Evolutionary conservation across 2,113 vertebrate species (phyloP).

Genomic region (Cariama cristata): DNA sequence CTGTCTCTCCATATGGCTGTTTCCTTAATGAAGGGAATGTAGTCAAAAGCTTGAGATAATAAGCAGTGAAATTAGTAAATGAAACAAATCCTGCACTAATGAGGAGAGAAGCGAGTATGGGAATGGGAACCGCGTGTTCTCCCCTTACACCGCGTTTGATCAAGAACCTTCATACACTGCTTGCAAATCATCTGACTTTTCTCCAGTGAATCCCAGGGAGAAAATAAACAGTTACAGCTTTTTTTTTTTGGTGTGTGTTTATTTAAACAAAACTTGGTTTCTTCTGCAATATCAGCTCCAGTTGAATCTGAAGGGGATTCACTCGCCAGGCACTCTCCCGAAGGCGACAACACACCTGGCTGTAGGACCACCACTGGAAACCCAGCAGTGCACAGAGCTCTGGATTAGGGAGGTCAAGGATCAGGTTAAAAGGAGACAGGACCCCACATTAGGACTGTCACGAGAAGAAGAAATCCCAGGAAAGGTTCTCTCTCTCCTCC

Average conservation of each 20-base stretch:
- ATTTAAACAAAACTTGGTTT: not conserved
- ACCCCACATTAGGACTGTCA: too few relatives aligned
- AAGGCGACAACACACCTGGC: not conserved
- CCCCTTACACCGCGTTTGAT: not conserved
- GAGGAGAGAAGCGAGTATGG: not conserved
- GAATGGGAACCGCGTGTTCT: not conserved
- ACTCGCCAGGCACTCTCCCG: not conserved
- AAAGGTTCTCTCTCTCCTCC: not conserved
- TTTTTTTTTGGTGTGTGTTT: too few relatives aligned
- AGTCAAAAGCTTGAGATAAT: not conserved
- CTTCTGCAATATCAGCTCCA: not conserved
- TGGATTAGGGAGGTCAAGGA: not conserved
- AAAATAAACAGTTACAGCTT: not conserved
- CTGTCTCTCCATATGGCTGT: not conserved
- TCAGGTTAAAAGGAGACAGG: not conserved
- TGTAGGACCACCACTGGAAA: fast-evolving
- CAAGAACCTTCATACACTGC: not conserved
- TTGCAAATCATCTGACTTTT: not conserved
- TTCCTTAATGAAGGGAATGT: not conserved
- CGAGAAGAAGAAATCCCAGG: not conserved
- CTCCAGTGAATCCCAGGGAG: not conserved
- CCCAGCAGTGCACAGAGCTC: not conserved
- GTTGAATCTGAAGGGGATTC: not conserved
- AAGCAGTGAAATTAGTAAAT: not conserved
- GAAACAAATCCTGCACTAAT: not conserved